Conservation (phyloP, 2,888 invertebrate genomes). For the Stegana nigrithorax region DNA sequence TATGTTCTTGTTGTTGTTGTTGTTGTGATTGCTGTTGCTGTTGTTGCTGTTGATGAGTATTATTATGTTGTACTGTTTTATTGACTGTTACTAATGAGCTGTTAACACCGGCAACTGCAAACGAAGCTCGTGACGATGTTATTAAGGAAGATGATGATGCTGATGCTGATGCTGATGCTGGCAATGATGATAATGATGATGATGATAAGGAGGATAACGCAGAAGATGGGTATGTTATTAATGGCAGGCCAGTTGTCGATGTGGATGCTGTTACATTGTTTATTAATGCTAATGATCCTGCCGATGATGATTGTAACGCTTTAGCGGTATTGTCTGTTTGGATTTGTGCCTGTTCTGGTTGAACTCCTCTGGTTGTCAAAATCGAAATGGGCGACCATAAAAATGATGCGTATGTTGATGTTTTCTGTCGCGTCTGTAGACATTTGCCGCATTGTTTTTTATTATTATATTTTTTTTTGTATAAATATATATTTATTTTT, state of each 20-base stretch:
- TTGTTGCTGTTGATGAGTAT: slow-evolving; percentile 29
- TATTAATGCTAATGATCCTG: slow-evolving; percentile 7
- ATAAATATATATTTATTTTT: too few relatives aligned
- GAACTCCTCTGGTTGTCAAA: slow-evolving; percentile 18
- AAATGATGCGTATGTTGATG: slow-evolving; percentile 45
- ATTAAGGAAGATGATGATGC: background rate
- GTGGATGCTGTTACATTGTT: background rate
- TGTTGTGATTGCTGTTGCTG: slow-evolving; percentile 34
- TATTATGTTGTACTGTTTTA: slow-evolving; percentile 23
- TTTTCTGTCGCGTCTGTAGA: slow-evolving; percentile 26
- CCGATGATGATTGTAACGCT: slow-evolving; percentile 23
- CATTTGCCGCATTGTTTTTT: too few relatives aligned
- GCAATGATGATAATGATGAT: background rate
- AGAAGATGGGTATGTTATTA: background rate
- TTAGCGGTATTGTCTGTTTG: background rate
- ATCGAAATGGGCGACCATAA: slow-evolving; percentile 46
- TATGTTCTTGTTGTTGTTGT: slow-evolving; percentile 35
- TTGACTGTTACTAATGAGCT: background rate
- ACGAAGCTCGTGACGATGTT: background rate
- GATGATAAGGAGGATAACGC: background rate
- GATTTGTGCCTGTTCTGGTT: background rate
- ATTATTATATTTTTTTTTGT: too few relatives aligned
- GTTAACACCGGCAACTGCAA: background rate
- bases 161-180: background rate
- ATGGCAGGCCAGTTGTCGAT: background rate